Percentiles rank a stretch among this genome's conserved stretches.
Evolutionary conservation across 1,140 invertebrate species (phyloP).

Genomic region (Eriocheir sinensis): DNA sequence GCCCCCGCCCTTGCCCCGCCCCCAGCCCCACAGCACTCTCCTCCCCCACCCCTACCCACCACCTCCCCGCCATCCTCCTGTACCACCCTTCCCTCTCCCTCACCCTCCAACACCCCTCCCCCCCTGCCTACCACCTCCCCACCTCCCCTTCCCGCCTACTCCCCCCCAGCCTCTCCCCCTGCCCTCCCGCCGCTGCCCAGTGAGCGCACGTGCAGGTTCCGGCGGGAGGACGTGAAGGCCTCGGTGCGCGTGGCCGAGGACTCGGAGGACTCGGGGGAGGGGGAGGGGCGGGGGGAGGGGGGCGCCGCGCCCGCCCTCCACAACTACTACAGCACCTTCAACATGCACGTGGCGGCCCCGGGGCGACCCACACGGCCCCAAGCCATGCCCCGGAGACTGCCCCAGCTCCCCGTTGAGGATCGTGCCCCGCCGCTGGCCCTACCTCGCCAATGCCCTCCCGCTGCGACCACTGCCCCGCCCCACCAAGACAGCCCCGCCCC

Average conservation of each 20-base stretch:
- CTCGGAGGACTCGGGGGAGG: conserved; percentile 45
- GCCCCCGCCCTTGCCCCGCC: no score
- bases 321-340: conserved; percentile 51
- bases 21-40: background rate
- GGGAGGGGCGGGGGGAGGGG: background rate
- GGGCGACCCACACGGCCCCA: no score
- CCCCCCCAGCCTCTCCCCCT: background rate
- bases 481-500: no score
- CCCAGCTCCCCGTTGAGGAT: background rate
- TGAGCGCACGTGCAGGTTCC: conserved; percentile 29
- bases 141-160: background rate
- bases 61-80: background rate
- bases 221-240: conserved; percentile 29
- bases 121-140: background rate
- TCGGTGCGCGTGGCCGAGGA: conserved; percentile 45
- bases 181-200: background rate
- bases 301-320: conserved; percentile 40
- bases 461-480: no score
- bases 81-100: background rate
- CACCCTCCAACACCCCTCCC: background rate
- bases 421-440: no score
- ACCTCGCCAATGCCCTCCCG: no score
- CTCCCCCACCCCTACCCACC: background rate
- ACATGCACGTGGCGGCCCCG: conserved; percentile 27
- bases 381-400: background rate